These are phyloP conservation scores for Sarcophaga caerulescens DNA, from an alignment of 2,888 invertebrate genomes.

Conservation along the genomic window DNA sequence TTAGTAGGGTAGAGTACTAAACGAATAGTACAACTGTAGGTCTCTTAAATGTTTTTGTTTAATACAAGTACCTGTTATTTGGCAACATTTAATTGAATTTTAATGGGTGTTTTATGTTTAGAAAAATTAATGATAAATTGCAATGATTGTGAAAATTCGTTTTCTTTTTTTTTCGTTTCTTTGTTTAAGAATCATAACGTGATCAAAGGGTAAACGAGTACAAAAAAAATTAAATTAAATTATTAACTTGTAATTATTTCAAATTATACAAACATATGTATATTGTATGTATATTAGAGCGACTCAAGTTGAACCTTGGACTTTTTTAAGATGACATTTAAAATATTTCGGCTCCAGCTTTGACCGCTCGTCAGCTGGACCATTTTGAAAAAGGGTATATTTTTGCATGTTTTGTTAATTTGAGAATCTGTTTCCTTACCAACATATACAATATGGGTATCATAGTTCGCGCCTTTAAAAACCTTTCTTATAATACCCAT, in stretches of 20 bases:
- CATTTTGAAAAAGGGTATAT: no score
- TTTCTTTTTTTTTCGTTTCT: neutral
- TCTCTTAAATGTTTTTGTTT: neutral
- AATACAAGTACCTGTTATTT: neutral
- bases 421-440: no score
- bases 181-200: neutral
- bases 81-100: neutral
- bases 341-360: no score
- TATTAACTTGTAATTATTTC: neutral
- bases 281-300: no score
- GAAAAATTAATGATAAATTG: neutral
- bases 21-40: no score
- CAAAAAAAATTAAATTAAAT: neutral
- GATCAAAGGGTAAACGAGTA: neutral
- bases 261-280: neutral
- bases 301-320: no score
- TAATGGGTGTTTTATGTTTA: neutral
- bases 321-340: no score
- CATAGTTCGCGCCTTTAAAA: no score
- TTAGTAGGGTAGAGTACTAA: slow-evolving; percentile 20
- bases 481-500: no score
- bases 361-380: no score
- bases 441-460: no score
- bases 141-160: neutral
- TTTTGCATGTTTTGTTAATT: no score